These are phyloP conservation scores for Ormyrus labotus DNA, from an alignment of 2,888 invertebrate genomes.

Conservation along the genomic window DNA sequence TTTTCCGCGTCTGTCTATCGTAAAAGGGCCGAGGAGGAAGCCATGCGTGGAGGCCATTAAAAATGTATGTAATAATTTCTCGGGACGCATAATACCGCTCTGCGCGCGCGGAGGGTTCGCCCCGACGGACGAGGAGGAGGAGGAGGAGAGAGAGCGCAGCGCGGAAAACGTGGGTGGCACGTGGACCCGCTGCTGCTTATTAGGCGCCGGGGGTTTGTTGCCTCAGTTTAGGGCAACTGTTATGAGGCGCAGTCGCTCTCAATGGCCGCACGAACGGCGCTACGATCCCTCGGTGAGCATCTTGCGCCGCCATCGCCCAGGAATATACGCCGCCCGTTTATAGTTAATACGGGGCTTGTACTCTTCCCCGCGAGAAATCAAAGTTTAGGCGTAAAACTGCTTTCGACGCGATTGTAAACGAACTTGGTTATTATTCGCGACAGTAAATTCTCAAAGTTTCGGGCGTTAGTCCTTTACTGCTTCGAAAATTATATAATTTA, in stretches of 20 bases:
- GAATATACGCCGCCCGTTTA: not conserved
- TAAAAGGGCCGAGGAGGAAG: slow-evolving; percentile 58
- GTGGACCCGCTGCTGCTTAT: slow-evolving; percentile 49
- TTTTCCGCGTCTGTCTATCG: slow-evolving; percentile 54
- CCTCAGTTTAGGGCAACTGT: slow-evolving; percentile 40
- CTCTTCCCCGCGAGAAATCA: no score
- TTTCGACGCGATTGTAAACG: no score
- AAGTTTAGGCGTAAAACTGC: no score
- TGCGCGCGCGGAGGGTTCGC: not conserved
- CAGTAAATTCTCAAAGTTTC: no score
- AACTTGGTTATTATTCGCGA: no score
- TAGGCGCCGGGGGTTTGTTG: slow-evolving; percentile 48
- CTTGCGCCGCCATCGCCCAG: not conserved
- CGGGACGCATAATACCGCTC: slow-evolving; percentile 48
- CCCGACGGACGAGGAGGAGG: not conserved
- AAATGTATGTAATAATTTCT: slow-evolving; percentile 65
- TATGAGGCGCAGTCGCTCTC: slow-evolving; percentile 25
- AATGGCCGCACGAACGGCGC: not conserved
- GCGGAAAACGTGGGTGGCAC: slow-evolving; percentile 14
- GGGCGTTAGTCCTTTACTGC: no score
- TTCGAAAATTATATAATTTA: no score
- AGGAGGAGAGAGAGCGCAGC: not conserved
- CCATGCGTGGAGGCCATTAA: slow-evolving; percentile 62
- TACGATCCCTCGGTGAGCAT: not conserved
- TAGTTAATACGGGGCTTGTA: no score